Percentiles rank a stretch among this genome's conserved stretches.
Conservation (phyloP, 1,140 invertebrate genomes). For the Drosophila seguyi region DNA sequence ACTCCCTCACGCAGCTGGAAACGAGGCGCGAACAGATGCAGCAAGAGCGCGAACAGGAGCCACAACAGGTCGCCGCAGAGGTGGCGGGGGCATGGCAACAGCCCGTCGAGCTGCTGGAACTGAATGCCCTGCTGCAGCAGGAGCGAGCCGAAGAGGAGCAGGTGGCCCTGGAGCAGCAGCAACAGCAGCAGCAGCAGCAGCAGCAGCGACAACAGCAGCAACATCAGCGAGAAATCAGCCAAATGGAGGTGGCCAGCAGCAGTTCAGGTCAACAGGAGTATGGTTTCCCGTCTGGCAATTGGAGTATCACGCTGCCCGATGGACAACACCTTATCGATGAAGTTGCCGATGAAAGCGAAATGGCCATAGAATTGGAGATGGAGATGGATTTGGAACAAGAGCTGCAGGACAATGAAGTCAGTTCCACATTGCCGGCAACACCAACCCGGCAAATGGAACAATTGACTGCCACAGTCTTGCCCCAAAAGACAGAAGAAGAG, state of each 20-base stretch:
- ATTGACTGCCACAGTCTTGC: neutral
- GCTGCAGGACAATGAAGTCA: conserved; percentile 68
- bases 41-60: conserved; percentile 22
- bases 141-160: conserved; percentile 79
- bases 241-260: conserved; percentile 40
- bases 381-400: conserved; percentile 5
- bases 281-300: conserved; percentile 14
- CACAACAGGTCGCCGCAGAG: neutral
- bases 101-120: conserved; percentile 57
- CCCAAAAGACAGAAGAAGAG: neutral
- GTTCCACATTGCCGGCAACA: conserved; percentile 61
- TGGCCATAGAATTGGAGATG: neutral
- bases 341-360: neutral
- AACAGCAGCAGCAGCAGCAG: neutral
- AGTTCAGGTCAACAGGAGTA: conserved; percentile 30
- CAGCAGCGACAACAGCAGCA: conserved; percentile 26
- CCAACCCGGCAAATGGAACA: conserved; percentile 25
- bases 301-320: neutral
- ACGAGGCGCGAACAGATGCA: conserved; percentile 75
- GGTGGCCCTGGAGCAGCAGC: conserved; percentile 67
- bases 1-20: conserved; percentile 79
- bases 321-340: neutral
- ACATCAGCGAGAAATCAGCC: conserved; percentile 17
- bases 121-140: conserved; percentile 79
- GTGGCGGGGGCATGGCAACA: conserved; percentile 23